A percentile compares a stretch with the other conserved stretches of the same genome.
phyloP scores from a whole-genome alignment of 2,888 invertebrate genomes.

The Taenaris catops region DNA sequence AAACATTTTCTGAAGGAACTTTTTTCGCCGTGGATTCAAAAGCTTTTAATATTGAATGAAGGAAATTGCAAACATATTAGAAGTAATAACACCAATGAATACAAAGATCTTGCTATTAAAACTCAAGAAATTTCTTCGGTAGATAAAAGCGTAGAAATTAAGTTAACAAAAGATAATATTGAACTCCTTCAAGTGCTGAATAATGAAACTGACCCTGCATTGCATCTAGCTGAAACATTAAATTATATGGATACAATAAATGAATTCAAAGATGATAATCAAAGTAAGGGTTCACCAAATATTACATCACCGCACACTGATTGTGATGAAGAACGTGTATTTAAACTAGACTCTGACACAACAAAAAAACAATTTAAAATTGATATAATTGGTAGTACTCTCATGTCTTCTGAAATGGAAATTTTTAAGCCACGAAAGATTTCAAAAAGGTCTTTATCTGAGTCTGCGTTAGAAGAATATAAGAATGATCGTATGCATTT shows the following conservation, averaged over 20 bases:
- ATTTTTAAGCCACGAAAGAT: constrained; percentile 20
- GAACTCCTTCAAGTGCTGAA: no score
- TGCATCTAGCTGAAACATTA: no score
- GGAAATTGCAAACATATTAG: constrained; percentile 25
- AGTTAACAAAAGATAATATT: no score
- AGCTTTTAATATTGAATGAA: constrained; percentile 41
- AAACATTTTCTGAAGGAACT: constrained; percentile 40
- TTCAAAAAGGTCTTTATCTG: constrained; percentile 62
- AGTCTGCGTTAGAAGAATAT: constrained; percentile 46
- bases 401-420: background rate
- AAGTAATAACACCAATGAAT: background rate
- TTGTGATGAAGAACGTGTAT: background rate
- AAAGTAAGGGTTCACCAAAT: no score
- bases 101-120: no score
- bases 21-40: constrained; percentile 56
- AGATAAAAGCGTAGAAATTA: no score
- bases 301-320: no score
- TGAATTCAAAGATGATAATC: no score
- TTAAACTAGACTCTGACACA: background rate
- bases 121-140: no score
- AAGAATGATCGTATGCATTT: no score
- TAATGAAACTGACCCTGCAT: no score
- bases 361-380: background rate
- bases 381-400: background rate
- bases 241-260: no score